phyloP scores from a whole-genome alignment of 1,140 invertebrate species.

The Protaetia brevitarsis region DNA sequence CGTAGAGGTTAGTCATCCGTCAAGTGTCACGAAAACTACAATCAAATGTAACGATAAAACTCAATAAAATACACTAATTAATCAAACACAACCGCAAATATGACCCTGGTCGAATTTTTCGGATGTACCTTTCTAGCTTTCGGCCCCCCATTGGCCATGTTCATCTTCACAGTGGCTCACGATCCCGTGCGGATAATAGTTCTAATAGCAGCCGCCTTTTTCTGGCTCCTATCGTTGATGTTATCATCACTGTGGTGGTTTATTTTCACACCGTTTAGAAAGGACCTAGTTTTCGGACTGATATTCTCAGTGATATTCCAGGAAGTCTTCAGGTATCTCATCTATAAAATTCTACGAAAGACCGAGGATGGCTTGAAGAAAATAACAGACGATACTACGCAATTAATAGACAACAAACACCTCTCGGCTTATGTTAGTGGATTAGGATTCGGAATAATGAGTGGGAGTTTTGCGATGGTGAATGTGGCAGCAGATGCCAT shows the following conservation, averaged over 20 bases:
- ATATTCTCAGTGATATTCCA: slow-evolving; percentile 82
- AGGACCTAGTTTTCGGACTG: slow-evolving; percentile 78
- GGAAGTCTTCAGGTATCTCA: slow-evolving; percentile 71
- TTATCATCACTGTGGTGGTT: slow-evolving; percentile 89
- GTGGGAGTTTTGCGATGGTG: slow-evolving; percentile 88
- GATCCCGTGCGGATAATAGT: slow-evolving; percentile 94
- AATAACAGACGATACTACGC: slow-evolving; percentile 71
- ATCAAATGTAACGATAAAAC: not conserved
- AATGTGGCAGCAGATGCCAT: slow-evolving; percentile 92
- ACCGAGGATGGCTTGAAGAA: slow-evolving; percentile 87
- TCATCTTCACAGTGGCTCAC: slow-evolving; percentile 84
- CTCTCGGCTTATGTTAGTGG: slow-evolving; percentile 93
- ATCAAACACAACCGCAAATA: slow-evolving; percentile 51
- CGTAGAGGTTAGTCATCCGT: slow-evolving; percentile 21
- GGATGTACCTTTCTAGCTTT: slow-evolving; percentile 91
- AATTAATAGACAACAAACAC: slow-evolving; percentile 81
- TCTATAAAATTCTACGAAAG: slow-evolving; percentile 74
- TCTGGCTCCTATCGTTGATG: slow-evolving; percentile 89
- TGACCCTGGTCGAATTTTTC: slow-evolving; percentile 93
- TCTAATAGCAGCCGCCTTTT: slow-evolving; percentile 92
- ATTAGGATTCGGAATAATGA: slow-evolving; percentile 92
- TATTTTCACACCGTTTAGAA: slow-evolving; percentile 71
- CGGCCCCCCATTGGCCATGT: slow-evolving; percentile 86
- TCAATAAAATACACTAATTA: not conserved
- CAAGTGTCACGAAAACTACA: not conserved